phyloP scores from a whole-genome alignment of 2,113 vertebrate species.

The Elgaria multicarinata region DNA sequence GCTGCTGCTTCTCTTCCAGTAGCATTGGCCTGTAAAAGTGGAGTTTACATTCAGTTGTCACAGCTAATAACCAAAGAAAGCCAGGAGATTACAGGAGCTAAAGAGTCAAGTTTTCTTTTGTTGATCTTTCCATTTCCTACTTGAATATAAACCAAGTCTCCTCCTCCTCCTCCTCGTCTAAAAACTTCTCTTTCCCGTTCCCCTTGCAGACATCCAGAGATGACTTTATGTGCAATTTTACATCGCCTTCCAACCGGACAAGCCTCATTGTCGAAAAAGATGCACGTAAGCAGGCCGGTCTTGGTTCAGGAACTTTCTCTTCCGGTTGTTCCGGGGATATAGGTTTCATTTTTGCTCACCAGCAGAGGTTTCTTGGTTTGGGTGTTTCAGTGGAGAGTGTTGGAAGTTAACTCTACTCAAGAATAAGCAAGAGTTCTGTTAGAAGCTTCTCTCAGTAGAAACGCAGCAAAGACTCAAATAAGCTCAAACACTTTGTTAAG shows the following conservation, averaged over 20 bases:
- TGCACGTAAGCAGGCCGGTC: conserved; percentile 72
- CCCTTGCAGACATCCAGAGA: conserved; percentile 86
- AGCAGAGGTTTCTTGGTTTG: too few species aligned
- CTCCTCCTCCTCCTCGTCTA: conserved; percentile 65
- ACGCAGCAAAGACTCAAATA: too few species aligned
- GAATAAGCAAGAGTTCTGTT: too few species aligned
- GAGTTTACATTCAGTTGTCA: background rate
- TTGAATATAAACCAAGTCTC: background rate
- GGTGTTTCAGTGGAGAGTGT: background rate
- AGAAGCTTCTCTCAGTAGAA: too few species aligned
- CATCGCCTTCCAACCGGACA: conserved; percentile 81
- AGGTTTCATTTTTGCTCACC: background rate
- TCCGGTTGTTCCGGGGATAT: background rate
- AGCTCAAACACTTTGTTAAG: too few species aligned
- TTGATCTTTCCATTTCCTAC: background rate
- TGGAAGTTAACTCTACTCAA: too few species aligned
- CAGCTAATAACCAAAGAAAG: background rate
- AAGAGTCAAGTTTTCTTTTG: background rate
- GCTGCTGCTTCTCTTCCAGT: too few species aligned
- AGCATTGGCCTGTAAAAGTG: background rate
- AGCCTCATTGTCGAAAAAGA: conserved; percentile 88
- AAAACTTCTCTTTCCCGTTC: conserved; percentile 21
- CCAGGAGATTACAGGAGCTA: background rate
- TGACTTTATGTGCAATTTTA: conserved; percentile 82
- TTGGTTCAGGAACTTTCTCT: conserved; percentile 7